phyloP scores from a whole-genome alignment of 2,888 invertebrate species.

The Trichogramma evanescens region DNA sequence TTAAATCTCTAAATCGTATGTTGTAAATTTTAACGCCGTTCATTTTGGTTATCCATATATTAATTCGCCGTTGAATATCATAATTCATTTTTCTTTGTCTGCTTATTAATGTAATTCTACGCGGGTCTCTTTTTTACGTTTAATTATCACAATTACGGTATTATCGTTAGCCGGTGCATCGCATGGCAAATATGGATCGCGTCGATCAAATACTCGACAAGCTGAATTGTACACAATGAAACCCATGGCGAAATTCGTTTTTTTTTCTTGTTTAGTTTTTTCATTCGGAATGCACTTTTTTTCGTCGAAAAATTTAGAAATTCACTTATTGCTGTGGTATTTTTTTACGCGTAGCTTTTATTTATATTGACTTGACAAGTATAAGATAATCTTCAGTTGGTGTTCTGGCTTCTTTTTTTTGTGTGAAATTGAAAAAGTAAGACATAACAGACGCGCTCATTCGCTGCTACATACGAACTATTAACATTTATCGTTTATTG shows the following conservation, averaged over 20 bases:
- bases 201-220: neutral
- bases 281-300: neutral
- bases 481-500: too few species aligned
- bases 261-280: too few species aligned
- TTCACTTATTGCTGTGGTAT: too few species aligned
- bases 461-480: too few species aligned
- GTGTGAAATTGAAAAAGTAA: too few species aligned
- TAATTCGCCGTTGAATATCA: neutral
- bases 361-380: too few species aligned
- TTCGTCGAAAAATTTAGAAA: neutral
- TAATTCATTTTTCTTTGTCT: conserved; percentile 5
- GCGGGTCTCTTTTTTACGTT: conserved; percentile 20
- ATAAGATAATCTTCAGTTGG: too few species aligned
- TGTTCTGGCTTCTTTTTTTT: too few species aligned
- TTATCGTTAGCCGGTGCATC: conserved; percentile 28
- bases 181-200: neutral
- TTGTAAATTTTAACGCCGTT: neutral
- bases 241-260: too few species aligned
- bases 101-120: conserved; percentile 17
- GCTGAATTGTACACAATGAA: neutral
- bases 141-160: conserved; percentile 41
- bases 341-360: too few species aligned
- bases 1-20: conserved; percentile 19
- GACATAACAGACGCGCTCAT: too few species aligned
- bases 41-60: too few species aligned